Evolutionary conservation across 2,888 invertebrate species (phyloP).

Genomic region (Luperina nickerlii): DNA sequence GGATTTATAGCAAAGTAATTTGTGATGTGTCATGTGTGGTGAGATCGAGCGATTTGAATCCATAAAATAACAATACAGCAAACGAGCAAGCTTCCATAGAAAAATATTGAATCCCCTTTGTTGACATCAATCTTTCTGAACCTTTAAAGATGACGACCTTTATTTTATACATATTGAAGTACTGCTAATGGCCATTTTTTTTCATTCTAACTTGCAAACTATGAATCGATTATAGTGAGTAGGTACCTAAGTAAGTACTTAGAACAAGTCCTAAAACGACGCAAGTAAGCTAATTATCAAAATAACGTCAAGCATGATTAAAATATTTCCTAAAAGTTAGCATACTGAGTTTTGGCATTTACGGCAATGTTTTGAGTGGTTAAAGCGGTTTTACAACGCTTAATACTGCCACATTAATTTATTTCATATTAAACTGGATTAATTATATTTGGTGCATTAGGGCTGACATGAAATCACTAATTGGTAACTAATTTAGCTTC

Average conservation of each 20-base stretch:
- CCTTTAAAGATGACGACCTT: not conserved
- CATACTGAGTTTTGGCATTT: not conserved
- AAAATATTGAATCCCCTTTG: not conserved
- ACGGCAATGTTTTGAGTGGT: not conserved
- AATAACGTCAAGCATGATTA: not conserved
- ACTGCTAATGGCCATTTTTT: not conserved
- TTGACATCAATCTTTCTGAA: not conserved
- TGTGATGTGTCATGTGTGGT: not conserved
- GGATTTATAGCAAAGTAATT: conserved; percentile 4
- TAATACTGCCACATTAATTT: not conserved
- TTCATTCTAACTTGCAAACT: conserved; percentile 5
- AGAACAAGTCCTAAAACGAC: not conserved
- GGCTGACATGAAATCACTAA: not conserved
- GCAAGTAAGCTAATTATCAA: conserved; percentile 1
- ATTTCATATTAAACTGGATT: not conserved
- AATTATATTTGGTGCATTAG: not conserved
- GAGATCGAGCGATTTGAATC: not conserved
- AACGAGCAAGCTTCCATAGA: not conserved
- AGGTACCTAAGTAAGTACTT: not conserved
- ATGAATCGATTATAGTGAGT: conserved; percentile 6
- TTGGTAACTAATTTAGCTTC: not conserved
- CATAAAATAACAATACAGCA: not conserved
- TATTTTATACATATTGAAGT: not conserved
- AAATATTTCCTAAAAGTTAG: not conserved
- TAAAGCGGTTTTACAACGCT: not conserved